Conservation (phyloP, 2,888 invertebrate genomes). For the Plusia festucae region DNA sequence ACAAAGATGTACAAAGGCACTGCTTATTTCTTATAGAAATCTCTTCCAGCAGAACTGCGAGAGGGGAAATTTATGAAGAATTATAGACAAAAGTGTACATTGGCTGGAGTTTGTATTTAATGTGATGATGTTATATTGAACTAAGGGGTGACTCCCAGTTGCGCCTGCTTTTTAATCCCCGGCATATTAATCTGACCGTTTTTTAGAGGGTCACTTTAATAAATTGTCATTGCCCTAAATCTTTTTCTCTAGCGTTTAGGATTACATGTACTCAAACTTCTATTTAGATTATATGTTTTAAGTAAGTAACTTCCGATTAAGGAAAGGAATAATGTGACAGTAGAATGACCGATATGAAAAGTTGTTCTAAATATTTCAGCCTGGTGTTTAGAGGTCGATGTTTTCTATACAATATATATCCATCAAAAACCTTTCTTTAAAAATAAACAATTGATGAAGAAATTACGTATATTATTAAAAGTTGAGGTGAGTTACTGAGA, state of each 20-base stretch:
- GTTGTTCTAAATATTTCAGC: too few relatives aligned
- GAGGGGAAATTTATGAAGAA: too few relatives aligned
- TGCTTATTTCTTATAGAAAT: too few relatives aligned
- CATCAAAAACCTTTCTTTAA: too few relatives aligned
- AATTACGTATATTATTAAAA: too few relatives aligned
- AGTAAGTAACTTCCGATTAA: neutral
- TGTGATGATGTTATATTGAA: neutral
- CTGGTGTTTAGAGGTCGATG: too few relatives aligned
- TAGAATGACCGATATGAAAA: neutral
- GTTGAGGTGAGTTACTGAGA: too few relatives aligned
- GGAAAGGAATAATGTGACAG: neutral
- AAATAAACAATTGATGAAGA: too few relatives aligned
- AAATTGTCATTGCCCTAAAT: slow-evolving; percentile 5
- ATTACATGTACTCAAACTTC: neutral
- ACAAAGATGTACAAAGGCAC: too few relatives aligned
- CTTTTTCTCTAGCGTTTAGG: neutral
- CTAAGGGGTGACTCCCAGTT: neutral
- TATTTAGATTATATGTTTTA: neutral
- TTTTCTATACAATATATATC: too few relatives aligned
- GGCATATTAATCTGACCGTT: neutral
- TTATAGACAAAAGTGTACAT: too few relatives aligned
- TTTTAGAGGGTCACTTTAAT: neutral
- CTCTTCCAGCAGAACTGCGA: too few relatives aligned
- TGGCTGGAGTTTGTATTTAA: neutral
- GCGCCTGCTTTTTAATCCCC: neutral